phyloP scores from a whole-genome alignment of 2,797 vertebrate species.

The Pseudochirops cupreus region DNA sequence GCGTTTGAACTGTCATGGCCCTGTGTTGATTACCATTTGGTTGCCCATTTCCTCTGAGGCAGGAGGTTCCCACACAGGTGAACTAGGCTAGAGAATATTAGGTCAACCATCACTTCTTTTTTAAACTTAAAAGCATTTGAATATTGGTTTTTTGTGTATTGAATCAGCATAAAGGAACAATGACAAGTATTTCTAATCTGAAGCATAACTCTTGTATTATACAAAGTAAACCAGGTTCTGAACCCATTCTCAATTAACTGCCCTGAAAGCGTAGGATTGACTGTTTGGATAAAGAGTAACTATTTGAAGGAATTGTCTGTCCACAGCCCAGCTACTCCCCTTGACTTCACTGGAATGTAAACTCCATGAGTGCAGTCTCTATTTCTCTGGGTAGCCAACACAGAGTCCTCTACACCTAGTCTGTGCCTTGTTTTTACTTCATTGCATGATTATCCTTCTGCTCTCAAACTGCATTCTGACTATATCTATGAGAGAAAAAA shows the following conservation, averaged over 20 bases:
- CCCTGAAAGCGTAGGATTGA: background rate
- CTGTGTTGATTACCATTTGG: conserved; percentile 63
- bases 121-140: conserved; percentile 16
- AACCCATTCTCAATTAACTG: background rate
- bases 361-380: background rate
- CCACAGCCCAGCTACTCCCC: background rate
- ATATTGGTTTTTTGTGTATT: background rate
- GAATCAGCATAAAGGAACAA: conserved; percentile 48
- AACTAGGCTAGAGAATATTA: conserved; percentile 20
- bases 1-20: background rate
- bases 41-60: conserved; percentile 57
- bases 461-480: background rate
- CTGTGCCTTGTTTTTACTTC: background rate
- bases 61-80: conserved; percentile 65
- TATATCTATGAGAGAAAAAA: background rate
- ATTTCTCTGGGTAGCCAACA: background rate
- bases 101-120: conserved; percentile 36
- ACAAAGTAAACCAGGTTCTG: conserved; percentile 42
- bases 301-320: background rate
- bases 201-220: conserved; percentile 6
- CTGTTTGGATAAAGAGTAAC: conserved; percentile 13
- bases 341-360: background rate
- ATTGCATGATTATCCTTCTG: background rate
- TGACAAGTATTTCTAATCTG: conserved; percentile 15
- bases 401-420: background rate